Evolutionary conservation across 2,797 vertebrate species (phyloP).

Genomic region (Melanitta fusca): DNA sequence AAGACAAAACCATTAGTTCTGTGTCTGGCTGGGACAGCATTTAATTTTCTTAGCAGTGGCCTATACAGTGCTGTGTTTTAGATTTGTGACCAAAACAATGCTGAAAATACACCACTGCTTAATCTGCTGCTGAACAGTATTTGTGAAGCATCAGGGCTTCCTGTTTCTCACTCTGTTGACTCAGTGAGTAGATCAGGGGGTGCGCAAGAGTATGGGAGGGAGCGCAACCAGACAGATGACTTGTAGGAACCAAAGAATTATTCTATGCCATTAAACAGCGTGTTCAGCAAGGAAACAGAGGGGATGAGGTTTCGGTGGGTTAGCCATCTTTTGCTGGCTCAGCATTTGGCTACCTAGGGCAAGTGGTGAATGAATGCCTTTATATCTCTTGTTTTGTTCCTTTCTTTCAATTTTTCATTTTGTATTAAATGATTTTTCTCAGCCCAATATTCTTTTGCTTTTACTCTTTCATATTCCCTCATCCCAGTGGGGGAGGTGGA

Average conservation of each 20-base stretch:
- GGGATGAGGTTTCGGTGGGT: fast-evolving
- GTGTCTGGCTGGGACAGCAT: neutral
- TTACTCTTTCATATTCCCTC: neutral
- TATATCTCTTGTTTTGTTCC: neutral
- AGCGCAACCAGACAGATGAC: neutral
- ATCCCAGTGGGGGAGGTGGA: fast-evolving
- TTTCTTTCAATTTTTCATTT: neutral
- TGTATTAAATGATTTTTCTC: neutral
- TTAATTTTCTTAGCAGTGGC: neutral
- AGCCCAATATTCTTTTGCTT: fast-evolving
- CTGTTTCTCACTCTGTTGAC: neutral
- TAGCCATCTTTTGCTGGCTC: neutral
- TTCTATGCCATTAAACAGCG: fast-evolving
- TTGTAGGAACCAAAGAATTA: neutral
- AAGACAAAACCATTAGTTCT: neutral
- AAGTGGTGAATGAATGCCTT: neutral
- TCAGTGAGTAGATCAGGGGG: fast-evolving
- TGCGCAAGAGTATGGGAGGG: neutral
- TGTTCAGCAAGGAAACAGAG: neutral
- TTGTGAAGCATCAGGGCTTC: neutral
- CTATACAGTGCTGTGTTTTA: neutral
- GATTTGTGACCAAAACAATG: neutral
- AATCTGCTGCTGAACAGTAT: neutral
- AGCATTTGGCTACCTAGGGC: neutral
- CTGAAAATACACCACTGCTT: neutral